Evolutionary conservation across 2,888 invertebrate genomes (phyloP).

Genomic region (Eupithecia inturbata): DNA sequence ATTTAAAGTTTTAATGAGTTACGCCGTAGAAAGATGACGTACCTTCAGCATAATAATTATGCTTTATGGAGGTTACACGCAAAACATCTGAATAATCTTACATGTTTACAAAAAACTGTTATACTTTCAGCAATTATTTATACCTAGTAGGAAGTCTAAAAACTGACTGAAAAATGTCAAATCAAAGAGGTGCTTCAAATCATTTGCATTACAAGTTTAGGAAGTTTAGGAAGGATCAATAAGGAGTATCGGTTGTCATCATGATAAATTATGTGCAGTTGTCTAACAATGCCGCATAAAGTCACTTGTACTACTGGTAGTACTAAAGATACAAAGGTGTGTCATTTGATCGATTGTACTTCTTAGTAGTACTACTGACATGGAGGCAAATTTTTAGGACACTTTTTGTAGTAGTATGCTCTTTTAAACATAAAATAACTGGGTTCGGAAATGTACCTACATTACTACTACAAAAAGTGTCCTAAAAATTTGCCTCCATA

Average conservation of each 20-base stretch:
- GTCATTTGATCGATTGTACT: too few relatives aligned
- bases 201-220: too few relatives aligned
- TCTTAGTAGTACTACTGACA: too few relatives aligned
- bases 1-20: slow-evolving; percentile 62
- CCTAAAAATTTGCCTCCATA: too few relatives aligned
- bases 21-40: slow-evolving; percentile 48
- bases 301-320: too few relatives aligned
- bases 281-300: too few relatives aligned
- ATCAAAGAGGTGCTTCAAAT: too few relatives aligned
- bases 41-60: slow-evolving; percentile 49
- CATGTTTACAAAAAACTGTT: not conserved
- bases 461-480: not conserved
- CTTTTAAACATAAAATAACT: not conserved
- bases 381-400: too few relatives aligned
- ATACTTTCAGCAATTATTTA: not conserved
- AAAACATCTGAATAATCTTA: slow-evolving; percentile 7
- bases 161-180: not conserved
- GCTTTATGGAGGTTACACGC: not conserved
- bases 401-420: not conserved
- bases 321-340: too few relatives aligned
- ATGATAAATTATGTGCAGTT: too few relatives aligned
- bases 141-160: not conserved
- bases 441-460: not conserved
- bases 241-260: too few relatives aligned
- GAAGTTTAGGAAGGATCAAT: too few relatives aligned